Evolutionary conservation across 1,140 invertebrate species (phyloP).

Genomic region (Camponotus vicinus): DNA sequence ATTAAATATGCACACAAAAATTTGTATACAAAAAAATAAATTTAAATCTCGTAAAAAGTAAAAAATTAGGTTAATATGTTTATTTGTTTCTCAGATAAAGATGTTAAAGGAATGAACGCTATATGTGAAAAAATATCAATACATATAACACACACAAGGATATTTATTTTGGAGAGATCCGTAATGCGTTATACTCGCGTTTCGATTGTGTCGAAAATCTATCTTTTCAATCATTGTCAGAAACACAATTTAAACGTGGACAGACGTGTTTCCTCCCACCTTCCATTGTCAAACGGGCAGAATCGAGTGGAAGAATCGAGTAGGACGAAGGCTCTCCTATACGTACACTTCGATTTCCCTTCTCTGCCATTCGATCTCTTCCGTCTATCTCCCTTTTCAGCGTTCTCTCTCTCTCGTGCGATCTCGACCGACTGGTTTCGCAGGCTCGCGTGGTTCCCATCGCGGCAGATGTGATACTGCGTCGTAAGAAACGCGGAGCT

Average conservation of each 20-base stretch:
- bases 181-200: neutral
- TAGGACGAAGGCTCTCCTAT: constrained; percentile 15
- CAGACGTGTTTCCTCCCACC: constrained; percentile 33
- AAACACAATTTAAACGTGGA: constrained; percentile 50
- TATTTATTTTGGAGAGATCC: constrained; percentile 17
- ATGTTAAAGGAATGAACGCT: neutral
- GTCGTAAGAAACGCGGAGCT: constrained; percentile 45
- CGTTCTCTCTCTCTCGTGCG: neutral
- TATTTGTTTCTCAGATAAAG: neutral
- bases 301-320: constrained; percentile 61
- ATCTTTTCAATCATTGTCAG: constrained; percentile 60
- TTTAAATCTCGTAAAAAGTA: constrained; percentile 10
- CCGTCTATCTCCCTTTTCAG: neutral
- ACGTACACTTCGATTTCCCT: constrained; percentile 16
- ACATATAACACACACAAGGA: neutral
- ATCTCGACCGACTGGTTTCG: constrained; percentile 64
- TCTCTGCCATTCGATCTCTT: neutral
- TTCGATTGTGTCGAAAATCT: constrained; percentile 48
- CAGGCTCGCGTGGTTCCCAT: constrained; percentile 32
- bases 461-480: constrained; percentile 50
- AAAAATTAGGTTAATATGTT: neutral
- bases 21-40: neutral
- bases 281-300: constrained; percentile 45
- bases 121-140: neutral
- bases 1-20: neutral